Percentiles rank a stretch among this genome's conserved stretches.
Evolutionary conservation across 2,888 invertebrate genomes (phyloP).

Genomic region (Xanthia togata): DNA sequence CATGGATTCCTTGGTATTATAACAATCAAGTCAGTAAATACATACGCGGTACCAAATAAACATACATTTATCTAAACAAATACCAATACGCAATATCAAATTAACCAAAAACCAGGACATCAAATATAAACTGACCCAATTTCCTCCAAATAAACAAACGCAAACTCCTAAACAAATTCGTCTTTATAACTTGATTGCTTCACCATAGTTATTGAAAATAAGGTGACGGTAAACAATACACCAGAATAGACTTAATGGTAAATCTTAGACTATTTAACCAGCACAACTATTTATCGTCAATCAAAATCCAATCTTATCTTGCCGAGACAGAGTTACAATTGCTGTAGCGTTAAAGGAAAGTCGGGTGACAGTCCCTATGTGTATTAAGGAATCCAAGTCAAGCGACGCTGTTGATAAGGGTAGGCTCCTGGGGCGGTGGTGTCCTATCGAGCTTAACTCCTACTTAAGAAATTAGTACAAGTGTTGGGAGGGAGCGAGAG

Average conservation of each 20-base stretch:
- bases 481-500: slow-evolving; percentile 63
- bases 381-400: slow-evolving; percentile 82
- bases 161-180: slow-evolving; percentile 46
- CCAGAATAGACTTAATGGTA: slow-evolving; percentile 82
- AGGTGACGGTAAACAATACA: slow-evolving; percentile 83
- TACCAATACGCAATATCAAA: slow-evolving; percentile 16
- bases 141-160: background rate
- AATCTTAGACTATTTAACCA: slow-evolving; percentile 73
- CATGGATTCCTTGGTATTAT: background rate
- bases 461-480: slow-evolving; percentile 74
- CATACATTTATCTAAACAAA: background rate
- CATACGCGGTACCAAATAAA: background rate
- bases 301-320: slow-evolving; percentile 53
- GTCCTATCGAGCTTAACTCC: slow-evolving; percentile 82
- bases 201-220: slow-evolving; percentile 81
- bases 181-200: slow-evolving; percentile 49
- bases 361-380: slow-evolving; percentile 77
- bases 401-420: slow-evolving; percentile 87
- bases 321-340: slow-evolving; percentile 64
- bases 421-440: slow-evolving; percentile 84
- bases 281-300: slow-evolving; percentile 18
- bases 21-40: background rate
- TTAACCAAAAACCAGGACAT: slow-evolving; percentile 4
- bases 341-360: slow-evolving; percentile 47
- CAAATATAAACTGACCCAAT: slow-evolving; percentile 27